Evolutionary conservation across 2,113 vertebrate genomes (phyloP), one percentile per base, ranked within the genome.

Genomic region (Callocephalon fimbriatum): DNA sequence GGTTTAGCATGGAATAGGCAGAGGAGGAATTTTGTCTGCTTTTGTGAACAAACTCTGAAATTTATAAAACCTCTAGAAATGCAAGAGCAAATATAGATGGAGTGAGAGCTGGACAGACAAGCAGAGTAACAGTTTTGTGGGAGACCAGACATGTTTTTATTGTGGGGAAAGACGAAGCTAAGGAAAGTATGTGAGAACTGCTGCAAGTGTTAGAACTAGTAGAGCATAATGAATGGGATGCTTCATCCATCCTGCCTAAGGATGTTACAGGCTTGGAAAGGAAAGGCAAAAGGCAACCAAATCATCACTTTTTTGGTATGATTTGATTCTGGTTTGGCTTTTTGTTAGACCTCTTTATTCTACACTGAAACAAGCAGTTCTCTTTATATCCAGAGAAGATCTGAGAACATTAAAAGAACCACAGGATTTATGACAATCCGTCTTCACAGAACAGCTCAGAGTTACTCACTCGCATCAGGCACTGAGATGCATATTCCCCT

Each of bases 381-480:
- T 92, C 47, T 94, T 80, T 86, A 80, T 10, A 54, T 54, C 32
- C 71, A 59, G 32, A 42, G 35, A 44, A 65, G 78, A 71, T 94
- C 81, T 74, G 75, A 77, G 38, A 51, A 68, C 37, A 65, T 84
- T 71, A 77, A 94, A 95, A 86, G 29, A 40, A 86, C 47, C 67
- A 56, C 76, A 92, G 79, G 47, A 71, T 81, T 91, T 67, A 29
- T 68, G 72, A 84, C 47, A 94, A 44, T 61, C 32, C 51, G 26
- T 94, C 20, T 77, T 94, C 65, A 56, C 44, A 74, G 68, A 86
- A 74, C 58, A 82, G 31, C 72, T 90, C 82, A 65, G 87, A 87
- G 47, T 95, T 96, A 85, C 66, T 97, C 94, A 95, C 31, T 86
- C 5, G 2, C 75, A 78, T 63, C 38, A 88, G 45, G 42, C 82